Evolutionary conservation across 2,888 invertebrate genomes (phyloP).

Genomic region (Ophion slaviceki): DNA sequence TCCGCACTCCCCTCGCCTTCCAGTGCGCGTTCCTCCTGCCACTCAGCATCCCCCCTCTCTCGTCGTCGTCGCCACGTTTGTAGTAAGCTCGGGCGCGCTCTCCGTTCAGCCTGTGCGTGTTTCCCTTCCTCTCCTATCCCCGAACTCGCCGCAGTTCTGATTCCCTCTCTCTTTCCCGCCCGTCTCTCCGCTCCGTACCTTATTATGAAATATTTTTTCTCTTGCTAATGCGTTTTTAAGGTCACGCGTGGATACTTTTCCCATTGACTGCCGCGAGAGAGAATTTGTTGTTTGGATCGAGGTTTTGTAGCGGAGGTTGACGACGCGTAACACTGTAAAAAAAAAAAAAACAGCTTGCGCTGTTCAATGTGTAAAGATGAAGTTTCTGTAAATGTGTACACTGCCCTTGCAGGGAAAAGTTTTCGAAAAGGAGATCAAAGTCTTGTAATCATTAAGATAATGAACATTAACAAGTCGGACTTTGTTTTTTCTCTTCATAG

Average conservation of each 20-base stretch:
- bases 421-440: too few species aligned
- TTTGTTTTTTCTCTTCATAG: neutral
- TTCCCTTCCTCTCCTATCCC: neutral
- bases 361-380: neutral
- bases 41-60: conserved; percentile 9
- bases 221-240: conserved; percentile 12
- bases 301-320: neutral
- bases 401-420: too few species aligned
- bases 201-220: conserved; percentile 1
- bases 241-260: neutral
- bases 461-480: neutral
- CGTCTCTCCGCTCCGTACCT: neutral
- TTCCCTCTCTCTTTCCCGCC: neutral
- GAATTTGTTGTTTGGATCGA: neutral
- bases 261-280: neutral
- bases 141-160: neutral
- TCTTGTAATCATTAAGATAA: neutral
- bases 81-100: conserved; percentile 64
- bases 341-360: neutral
- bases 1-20: conserved; percentile 35
- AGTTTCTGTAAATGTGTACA: neutral
- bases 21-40: conserved; percentile 3
- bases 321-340: neutral
- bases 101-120: conserved; percentile 67
- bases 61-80: conserved; percentile 54